Base-by-base conservation (phyloP, 2,113 vertebrate genomes). In the Condylura cristata region DNA sequence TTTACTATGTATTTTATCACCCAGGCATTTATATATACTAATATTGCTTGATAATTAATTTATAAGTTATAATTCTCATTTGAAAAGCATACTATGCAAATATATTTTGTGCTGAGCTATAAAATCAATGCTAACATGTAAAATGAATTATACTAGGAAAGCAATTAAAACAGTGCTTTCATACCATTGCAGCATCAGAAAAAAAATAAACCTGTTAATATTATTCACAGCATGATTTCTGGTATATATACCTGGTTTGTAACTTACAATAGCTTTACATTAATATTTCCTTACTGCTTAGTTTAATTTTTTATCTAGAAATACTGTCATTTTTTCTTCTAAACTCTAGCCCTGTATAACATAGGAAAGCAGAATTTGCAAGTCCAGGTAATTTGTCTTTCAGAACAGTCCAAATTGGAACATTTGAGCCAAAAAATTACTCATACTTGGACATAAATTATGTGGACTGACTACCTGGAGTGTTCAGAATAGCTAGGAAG, bases 61-160 rank as follows among this genome's bases (percentile, higher is more conserved):
- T 85, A 83, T 18, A 95, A 96, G 71, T 91, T 95, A 17, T 93
- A 53, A 51, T 82, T 96, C 39, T 86, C 86, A 81, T 89, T 95
- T 95, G 74, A 61, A 84, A 92, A 95, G 72, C 71, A 65, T 74
- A 72, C 68, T 68, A 71, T 51, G 88, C 84, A 94, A 91, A 70
- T 78, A 39, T 85, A n/a, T 90, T 93, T 93, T 86, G 28, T 91
- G 44, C 46, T 66, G 32, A 90, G 24, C 71, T 90, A 34, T 92
- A 84, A 94, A 97, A 78, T 88, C 28, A 88, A 90, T 82, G 79
- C 63, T 90, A 63, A 60, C 37, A 60, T 28, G 16, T 89, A 85
- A 95, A 91, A 70, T 90, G 37, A 70, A 80, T 76, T 60, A 86
- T 93, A 60, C 78, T 79, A 86, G 79, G 53, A 93, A 86, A 95